Evolutionary conservation across 2,113 vertebrate species (phyloP).

Genomic region (Lanius ludovicianus): DNA sequence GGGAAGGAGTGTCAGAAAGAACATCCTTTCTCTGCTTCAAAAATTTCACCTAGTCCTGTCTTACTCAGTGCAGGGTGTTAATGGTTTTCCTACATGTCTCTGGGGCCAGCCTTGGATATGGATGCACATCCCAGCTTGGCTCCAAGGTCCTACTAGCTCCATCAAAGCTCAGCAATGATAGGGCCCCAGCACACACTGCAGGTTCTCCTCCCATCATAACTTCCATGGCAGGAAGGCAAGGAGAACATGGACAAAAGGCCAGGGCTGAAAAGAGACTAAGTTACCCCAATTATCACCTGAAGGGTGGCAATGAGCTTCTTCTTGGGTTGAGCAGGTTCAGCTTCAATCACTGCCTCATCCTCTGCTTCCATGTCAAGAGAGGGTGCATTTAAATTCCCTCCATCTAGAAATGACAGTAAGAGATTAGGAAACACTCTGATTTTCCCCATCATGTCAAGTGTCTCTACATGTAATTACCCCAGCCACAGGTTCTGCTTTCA

Average conservation of each 20-base stretch:
- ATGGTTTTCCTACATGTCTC: not conserved
- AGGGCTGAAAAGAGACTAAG: not conserved
- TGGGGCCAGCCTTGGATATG: not conserved
- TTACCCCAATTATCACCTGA: slow-evolving; percentile 60
- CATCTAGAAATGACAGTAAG: slow-evolving; percentile 66
- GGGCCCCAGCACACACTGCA: not conserved
- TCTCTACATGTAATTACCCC: not conserved
- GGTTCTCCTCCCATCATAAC: not conserved
- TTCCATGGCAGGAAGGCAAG: not conserved
- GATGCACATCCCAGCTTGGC: not conserved
- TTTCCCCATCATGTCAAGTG: not conserved
- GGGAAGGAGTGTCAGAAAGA: not conserved
- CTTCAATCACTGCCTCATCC: slow-evolving; percentile 61
- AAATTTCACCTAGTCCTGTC: not conserved
- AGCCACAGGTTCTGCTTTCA: not conserved
- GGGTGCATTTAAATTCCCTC: slow-evolving; percentile 63
- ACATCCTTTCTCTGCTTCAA: not conserved
- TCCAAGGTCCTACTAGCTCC: not conserved
- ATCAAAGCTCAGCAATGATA: not conserved
- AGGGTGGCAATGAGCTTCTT: slow-evolving; percentile 76
- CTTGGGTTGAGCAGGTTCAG: slow-evolving; percentile 65
- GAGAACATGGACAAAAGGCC: not conserved
- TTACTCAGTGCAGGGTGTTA: not conserved
- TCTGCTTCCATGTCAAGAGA: slow-evolving; percentile 68
- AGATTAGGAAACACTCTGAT: not conserved